Evolutionary conservation across 2,797 vertebrate species (phyloP).

Genomic region (Euthynnus affinis): DNA sequence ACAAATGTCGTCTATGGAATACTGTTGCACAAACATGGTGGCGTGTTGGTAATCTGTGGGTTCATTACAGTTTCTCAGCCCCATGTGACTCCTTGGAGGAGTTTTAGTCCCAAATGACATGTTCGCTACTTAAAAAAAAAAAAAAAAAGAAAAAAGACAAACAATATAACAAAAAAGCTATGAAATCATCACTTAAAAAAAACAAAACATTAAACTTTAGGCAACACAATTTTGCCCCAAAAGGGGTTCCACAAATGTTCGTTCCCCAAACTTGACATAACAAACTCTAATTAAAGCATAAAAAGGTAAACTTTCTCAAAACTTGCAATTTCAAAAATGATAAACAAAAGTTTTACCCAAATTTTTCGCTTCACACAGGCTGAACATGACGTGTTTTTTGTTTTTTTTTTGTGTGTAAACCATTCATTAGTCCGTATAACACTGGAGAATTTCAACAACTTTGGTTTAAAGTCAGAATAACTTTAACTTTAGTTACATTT

Average conservation of each 20-base stretch:
- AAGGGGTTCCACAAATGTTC: constrained; percentile 39
- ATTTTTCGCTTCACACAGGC: constrained; percentile 32
- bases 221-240: constrained; percentile 9
- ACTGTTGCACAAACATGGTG: constrained; percentile 60
- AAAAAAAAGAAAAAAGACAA: not conserved
- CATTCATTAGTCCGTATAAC: constrained; percentile 39
- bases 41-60: constrained; percentile 26
- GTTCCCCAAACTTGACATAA: not conserved
- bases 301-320: not conserved
- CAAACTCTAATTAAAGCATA: constrained; percentile 21
- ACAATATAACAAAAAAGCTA: not conserved
- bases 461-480: constrained; percentile 47
- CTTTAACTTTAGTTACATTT: not conserved
- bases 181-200: constrained; percentile 18
- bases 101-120: constrained; percentile 44
- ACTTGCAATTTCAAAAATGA: constrained; percentile 25
- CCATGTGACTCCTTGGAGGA: constrained; percentile 28
- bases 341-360: constrained; percentile 30
- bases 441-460: constrained; percentile 31
- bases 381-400: constrained; percentile 30
- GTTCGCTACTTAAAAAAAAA: constrained; percentile 30
- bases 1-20: constrained; percentile 43
- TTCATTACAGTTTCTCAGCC: constrained; percentile 30
- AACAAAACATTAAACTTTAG: constrained; percentile 2
- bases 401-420: constrained; percentile 42